Evolutionary conservation across 2,797 vertebrate genomes (phyloP), one percentile per base, ranked within the genome.

Genomic region (Manis pentadactyla): DNA sequence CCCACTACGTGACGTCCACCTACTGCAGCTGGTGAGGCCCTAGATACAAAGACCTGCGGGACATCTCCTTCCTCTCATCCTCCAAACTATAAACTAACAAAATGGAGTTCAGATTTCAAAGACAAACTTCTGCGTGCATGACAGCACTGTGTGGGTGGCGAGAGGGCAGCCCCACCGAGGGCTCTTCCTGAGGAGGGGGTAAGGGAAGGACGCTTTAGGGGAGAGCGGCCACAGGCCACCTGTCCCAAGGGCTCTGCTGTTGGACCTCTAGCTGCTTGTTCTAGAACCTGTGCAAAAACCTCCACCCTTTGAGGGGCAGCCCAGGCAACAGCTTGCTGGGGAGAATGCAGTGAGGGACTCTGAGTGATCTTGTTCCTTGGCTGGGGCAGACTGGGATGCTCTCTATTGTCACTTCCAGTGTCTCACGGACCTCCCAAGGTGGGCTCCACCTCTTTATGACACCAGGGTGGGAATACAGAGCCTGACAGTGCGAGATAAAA

Each of bases 391-490:
- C 9, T 4, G 23, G 29, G 59, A 25, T 73, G n/a, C 25, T 5
- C n/a, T 73, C 51, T 77, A 39, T 31, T 71, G 46, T 51, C 19
- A 57, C 46, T 64, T 84, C 63, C 51, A 13, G 15, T 11, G 34
- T 66, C 73, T 79, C 53, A 59, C 87, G 73, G 51, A 66, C 49
- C 51, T 59, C 64, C 55, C 57, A 42, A 87, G 66, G 85, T n/a
- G 1, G 34, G 21, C 46, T 74, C 11, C 4, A n/a, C 64, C 39
- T 14, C 39, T 91, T 49, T 57, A 21, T 73, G n/a, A 18, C 3
- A 53, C 53, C 73, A 61, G 53, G 13, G 77, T 37, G 29, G n/a
- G 55, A 78, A 75, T 31, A 42, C 46, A 73, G 27, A 64, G 29
- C 17, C 5, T 69, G 77, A n/a, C 59, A 31, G 64, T 78, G 42